Base-by-base conservation (phyloP, 1,140 invertebrate genomes). In the Drosophila subpulchrella region DNA sequence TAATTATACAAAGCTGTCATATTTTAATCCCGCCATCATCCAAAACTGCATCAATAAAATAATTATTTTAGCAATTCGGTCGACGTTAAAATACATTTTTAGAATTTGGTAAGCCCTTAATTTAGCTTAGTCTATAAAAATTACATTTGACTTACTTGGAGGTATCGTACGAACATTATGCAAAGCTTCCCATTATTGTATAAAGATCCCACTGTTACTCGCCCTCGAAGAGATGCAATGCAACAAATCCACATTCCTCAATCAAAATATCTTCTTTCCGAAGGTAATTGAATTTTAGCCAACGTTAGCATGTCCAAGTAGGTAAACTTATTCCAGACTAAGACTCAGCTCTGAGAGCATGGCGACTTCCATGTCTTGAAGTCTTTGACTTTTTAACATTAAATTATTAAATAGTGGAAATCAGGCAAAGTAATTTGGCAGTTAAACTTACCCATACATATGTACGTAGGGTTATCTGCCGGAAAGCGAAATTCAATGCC, bases 401-500 rank as follows among this genome's bases (percentile, higher is more conserved):
- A 56, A 47, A 47, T 41, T 57, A 68, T 10, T 34, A 10, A 34
- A 34, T 34, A 10, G 34, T 41, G 1, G 4, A 32, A 20, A 30
- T 51, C 30, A 70, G 36, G 17, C 32, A 47, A 15, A 20, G 2
- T 8, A 15, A 59, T 41, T 27, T 53, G 20, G 55, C 24, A 39
- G 12, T 46, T 39, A 12, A 39, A 12, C 3, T 4, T 13, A n/a
- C 38, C 13, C 38, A 5, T 39, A 39, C 32, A 30, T 20, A 53
- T 54, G 27, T 27, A 60, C 20, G 59, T 11, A 8, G 48, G n/a
- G 54, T 42, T 17, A 30, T 32, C 57, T 27, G 57, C 17, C 13
- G 46, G 17, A 59, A 59, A 42, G 24, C 27, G 61, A 39, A 48
- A 41, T 68, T 15, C 39, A 46, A 56, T 46, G 36, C 48, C 48